These are phyloP conservation scores for Heliconius congener DNA, from an alignment of 1,140 invertebrate species.

Conservation along the genomic window DNA sequence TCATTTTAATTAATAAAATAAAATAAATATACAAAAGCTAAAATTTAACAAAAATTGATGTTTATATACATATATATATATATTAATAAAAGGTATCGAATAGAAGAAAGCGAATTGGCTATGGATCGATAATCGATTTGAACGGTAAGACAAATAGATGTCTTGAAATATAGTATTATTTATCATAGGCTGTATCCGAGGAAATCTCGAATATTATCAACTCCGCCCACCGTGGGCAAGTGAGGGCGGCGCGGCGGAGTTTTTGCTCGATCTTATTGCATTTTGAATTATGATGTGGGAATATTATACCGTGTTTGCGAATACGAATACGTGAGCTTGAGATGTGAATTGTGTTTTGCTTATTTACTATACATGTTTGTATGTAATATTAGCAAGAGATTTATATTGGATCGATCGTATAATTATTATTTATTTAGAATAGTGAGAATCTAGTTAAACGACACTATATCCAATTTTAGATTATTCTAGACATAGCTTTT, in stretches of 20 bases:
- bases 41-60: background rate
- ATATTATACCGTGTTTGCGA: slow-evolving; percentile 33
- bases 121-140: slow-evolving; percentile 33
- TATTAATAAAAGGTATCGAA: background rate
- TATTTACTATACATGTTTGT: background rate
- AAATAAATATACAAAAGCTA: background rate
- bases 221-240: slow-evolving; percentile 34
- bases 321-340: slow-evolving; percentile 17
- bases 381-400: background rate
- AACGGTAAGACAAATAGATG: slow-evolving; percentile 39
- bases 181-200: slow-evolving; percentile 35
- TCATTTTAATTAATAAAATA: background rate
- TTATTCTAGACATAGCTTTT: no score
- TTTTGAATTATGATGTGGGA: slow-evolving; percentile 46
- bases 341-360: slow-evolving; percentile 14
- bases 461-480: no score
- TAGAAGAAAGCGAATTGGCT: slow-evolving; percentile 15
- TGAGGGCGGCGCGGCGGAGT: slow-evolving; percentile 33
- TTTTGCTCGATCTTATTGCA: slow-evolving; percentile 40
- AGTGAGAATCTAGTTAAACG: no score
- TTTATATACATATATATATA: no score
- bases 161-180: slow-evolving; percentile 36
- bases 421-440: background rate
- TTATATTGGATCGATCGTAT: background rate
- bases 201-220: slow-evolving; percentile 37